These are phyloP conservation scores for Hesperophylax magnus DNA, from an alignment of 1,140 invertebrate species.

Conservation along the genomic window DNA sequence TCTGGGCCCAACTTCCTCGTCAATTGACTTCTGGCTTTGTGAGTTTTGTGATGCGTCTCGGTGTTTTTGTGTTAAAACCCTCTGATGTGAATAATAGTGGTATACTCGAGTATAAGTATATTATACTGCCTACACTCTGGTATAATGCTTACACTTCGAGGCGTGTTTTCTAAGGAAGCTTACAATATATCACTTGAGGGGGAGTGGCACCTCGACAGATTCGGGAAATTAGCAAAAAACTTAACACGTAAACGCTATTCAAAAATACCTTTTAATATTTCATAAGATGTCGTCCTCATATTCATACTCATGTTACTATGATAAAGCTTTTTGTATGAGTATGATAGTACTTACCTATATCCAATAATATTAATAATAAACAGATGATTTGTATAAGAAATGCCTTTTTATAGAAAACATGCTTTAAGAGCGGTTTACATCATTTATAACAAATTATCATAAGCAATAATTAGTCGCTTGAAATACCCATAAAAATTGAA, in stretches of 20 bases:
- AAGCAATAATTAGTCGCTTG: too few species aligned
- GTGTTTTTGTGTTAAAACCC: not conserved
- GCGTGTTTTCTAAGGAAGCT: not conserved
- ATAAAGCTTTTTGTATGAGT: too few species aligned
- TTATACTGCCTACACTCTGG: not conserved
- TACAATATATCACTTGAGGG: slow-evolving; percentile 5
- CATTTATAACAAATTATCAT: too few species aligned
- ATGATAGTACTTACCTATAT: too few species aligned
- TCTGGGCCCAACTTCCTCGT: not conserved
- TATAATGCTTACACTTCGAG: not conserved
- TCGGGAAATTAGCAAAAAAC: not conserved
- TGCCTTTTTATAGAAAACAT: too few species aligned
- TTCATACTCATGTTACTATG: too few species aligned
- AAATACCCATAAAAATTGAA: too few species aligned
- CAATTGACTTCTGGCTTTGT: not conserved
- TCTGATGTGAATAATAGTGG: not conserved
- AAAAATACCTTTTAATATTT: too few species aligned
- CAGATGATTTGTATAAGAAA: too few species aligned
- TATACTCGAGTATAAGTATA: not conserved
- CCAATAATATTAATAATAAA: too few species aligned
- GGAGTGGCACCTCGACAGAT: not conserved
- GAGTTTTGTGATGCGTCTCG: not conserved
- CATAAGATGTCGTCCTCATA: too few species aligned
- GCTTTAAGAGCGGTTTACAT: too few species aligned
- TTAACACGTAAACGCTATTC: not conserved